These are phyloP conservation scores for Polypterus senegalus DNA, from an alignment of 2,113 vertebrate genomes.

Conservation along the genomic window DNA sequence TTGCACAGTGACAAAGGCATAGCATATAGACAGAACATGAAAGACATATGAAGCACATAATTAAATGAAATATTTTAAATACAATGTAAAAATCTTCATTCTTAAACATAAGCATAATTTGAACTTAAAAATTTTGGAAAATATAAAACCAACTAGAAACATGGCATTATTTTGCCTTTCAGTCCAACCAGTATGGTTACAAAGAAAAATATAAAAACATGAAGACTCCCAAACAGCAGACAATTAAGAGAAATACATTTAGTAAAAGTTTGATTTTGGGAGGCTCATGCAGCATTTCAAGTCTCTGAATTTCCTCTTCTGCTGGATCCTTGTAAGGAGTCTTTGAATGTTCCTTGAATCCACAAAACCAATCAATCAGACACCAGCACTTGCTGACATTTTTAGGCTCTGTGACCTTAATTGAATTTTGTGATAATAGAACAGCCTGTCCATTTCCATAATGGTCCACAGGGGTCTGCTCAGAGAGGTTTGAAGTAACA, in stretches of 20 bases:
- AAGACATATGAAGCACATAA: too few relatives aligned
- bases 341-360: constrained; percentile 58
- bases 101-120: too few relatives aligned
- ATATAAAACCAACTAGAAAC: too few relatives aligned
- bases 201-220: constrained; percentile 96
- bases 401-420: constrained; percentile 37
- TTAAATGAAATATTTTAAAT: too few relatives aligned
- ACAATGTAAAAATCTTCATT: too few relatives aligned
- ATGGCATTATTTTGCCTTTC: too few relatives aligned
- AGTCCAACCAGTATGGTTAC: constrained; percentile 32
- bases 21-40: too few relatives aligned
- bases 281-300: constrained; percentile 82
- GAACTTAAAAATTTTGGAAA: too few relatives aligned
- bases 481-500: constrained; percentile 55
- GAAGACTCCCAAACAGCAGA: constrained; percentile 81
- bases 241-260: constrained; percentile 65
- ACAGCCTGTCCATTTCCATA: constrained; percentile 57
- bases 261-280: constrained; percentile 70
- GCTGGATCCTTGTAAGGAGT: constrained; percentile 43
- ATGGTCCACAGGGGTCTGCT: constrained; percentile 66
- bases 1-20: too few relatives aligned
- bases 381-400: constrained; percentile 41
- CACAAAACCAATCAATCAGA: constrained; percentile 74
- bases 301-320: constrained; percentile 60
- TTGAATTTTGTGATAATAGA: constrained; percentile 42